Conservation (phyloP, 1,140 invertebrate genomes). For the Eriocheir sinensis region DNA sequence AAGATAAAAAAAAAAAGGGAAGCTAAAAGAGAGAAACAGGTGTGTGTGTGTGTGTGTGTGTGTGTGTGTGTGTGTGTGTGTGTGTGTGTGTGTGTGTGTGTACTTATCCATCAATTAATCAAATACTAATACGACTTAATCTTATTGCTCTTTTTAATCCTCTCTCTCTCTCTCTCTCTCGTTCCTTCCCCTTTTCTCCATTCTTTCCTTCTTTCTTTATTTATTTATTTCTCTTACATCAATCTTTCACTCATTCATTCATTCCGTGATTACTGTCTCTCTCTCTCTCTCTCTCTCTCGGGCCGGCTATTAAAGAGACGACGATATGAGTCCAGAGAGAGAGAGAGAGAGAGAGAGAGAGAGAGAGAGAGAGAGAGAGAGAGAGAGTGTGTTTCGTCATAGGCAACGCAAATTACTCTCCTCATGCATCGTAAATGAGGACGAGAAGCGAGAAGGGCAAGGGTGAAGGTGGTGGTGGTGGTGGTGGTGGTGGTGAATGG, state of each 20-base stretch:
- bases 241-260: too few relatives aligned
- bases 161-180: neutral
- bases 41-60: too few relatives aligned
- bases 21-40: too few relatives aligned
- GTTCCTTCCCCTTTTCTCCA: too few relatives aligned
- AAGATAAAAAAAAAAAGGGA: neutral
- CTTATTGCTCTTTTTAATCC: neutral
- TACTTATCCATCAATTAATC: too few relatives aligned
- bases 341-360: neutral
- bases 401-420: neutral
- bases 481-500: neutral
- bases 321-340: neutral
- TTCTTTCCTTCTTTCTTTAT: too few relatives aligned
- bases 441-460: neutral
- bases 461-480: neutral
- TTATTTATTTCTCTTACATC: too few relatives aligned
- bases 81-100: too few relatives aligned
- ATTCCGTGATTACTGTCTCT: neutral
- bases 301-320: too few relatives aligned
- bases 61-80: too few relatives aligned
- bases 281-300: neutral
- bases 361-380: neutral
- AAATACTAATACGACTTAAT: neutral
- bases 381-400: neutral
- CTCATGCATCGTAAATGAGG: slow-evolving; percentile 23